A percentile compares a stretch with the other conserved stretches of the same genome.
phyloP scores from a whole-genome alignment of 2,797 vertebrate species.

The Trematomus bernacchii region DNA sequence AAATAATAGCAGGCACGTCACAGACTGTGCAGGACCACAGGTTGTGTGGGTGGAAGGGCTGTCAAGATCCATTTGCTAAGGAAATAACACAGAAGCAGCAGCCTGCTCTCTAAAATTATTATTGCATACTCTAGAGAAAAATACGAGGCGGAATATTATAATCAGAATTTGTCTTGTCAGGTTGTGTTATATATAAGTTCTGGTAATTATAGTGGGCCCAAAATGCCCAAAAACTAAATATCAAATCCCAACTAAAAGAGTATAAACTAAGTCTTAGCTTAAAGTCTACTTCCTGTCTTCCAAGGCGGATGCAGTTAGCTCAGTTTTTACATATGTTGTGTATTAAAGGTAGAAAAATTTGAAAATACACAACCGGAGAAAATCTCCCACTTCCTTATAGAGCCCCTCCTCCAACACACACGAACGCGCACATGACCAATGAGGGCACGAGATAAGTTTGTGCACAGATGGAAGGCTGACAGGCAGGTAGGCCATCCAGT shows the following conservation, averaged over 20 bases:
- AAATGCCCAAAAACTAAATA: background rate
- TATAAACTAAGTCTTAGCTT: background rate
- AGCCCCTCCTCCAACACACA: too few relatives aligned
- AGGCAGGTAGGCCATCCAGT: too few relatives aligned
- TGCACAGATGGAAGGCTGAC: too few relatives aligned
- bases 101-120: background rate
- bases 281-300: background rate
- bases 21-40: constrained; percentile 40
- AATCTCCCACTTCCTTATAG: too few relatives aligned
- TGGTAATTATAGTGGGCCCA: background rate
- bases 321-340: background rate
- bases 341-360: too few relatives aligned
- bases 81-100: constrained; percentile 44
- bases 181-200: background rate
- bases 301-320: background rate
- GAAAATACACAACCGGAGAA: too few relatives aligned
- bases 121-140: background rate
- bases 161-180: background rate
- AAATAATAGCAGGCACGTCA: constrained; percentile 51
- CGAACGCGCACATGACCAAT: too few relatives aligned
- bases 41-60: constrained; percentile 61
- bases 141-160: background rate
- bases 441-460: too few relatives aligned
- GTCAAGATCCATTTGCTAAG: constrained; percentile 49
- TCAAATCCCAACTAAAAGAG: background rate